Conservation (phyloP, 2,797 vertebrate genomes). For the Sebastes iracundus region DNA sequence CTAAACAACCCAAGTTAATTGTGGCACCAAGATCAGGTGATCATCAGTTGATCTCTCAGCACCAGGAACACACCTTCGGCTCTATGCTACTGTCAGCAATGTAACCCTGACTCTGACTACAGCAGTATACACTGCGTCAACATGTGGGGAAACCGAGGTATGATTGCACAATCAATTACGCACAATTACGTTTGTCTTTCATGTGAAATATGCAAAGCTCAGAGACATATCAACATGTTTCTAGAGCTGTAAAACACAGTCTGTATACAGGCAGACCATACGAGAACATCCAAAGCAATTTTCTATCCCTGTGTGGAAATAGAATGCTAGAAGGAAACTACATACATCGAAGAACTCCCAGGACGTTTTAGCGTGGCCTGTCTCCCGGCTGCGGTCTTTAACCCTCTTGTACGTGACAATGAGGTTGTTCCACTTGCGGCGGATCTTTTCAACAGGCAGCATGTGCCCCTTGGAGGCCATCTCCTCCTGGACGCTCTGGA, state of each 20-base stretch:
- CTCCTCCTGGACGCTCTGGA: constrained; percentile 85
- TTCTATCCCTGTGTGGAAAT: background rate
- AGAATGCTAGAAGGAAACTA: background rate
- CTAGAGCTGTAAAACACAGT: background rate
- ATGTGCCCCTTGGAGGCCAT: constrained; percentile 80
- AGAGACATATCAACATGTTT: background rate
- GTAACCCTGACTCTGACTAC: background rate
- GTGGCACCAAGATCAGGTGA: background rate
- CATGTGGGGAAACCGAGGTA: background rate
- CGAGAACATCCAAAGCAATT: background rate
- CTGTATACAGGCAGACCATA: background rate
- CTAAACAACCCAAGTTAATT: background rate
- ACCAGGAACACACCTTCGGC: background rate
- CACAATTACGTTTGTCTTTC: background rate
- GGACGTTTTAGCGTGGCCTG: constrained; percentile 81
- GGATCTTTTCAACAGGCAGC: constrained; percentile 82
- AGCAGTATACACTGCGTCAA: background rate
- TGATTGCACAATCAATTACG: background rate
- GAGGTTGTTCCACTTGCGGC: constrained; percentile 87
- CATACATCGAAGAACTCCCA: constrained; percentile 86
- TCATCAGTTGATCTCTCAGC: background rate
- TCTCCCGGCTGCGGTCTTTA: constrained; percentile 82
- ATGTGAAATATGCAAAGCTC: background rate
- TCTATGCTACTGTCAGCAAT: background rate
- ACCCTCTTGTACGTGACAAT: constrained; percentile 86